Evolutionary conservation across 1,140 invertebrate species (phyloP).

Genomic region (Meloidogyne chitwoodi): DNA sequence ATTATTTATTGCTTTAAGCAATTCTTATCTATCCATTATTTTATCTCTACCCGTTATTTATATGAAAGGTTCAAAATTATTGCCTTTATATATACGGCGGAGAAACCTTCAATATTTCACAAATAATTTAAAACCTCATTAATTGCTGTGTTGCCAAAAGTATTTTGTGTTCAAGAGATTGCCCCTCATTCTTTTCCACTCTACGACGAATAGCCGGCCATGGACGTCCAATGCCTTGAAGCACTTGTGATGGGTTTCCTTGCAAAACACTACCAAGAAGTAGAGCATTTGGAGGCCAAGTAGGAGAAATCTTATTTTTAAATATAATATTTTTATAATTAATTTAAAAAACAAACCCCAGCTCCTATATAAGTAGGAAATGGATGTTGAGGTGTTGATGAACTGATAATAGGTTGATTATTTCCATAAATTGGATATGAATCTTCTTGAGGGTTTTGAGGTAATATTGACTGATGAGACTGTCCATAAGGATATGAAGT

Average conservation of each 20-base stretch:
- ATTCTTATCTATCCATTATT: too few relatives aligned
- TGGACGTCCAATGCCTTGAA: slow-evolving; percentile 11
- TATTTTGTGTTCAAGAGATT: slow-evolving; percentile 9
- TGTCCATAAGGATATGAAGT: not conserved
- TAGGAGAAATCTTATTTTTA: slow-evolving; percentile 2
- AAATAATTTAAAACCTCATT: too few relatives aligned
- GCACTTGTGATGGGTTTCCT: slow-evolving; percentile 20
- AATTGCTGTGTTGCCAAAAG: slow-evolving; percentile 18
- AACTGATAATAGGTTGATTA: not conserved
- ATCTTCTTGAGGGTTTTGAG: not conserved
- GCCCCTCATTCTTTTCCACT: not conserved
- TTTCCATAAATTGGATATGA: not conserved
- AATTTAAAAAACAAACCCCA: not conserved
- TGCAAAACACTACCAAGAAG: slow-evolving; percentile 8
- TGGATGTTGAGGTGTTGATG: not conserved
- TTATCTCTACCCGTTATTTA: too few relatives aligned
- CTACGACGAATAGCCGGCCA: not conserved
- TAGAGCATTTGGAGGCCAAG: slow-evolving; percentile 9
- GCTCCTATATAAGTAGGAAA: slow-evolving; percentile 4
- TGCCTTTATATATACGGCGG: too few relatives aligned
- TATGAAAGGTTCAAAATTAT: too few relatives aligned
- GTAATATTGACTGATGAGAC: slow-evolving; percentile 22
- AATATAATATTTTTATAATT: not conserved
- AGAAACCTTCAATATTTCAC: too few relatives aligned
- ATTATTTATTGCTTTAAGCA: too few relatives aligned